Base-by-base conservation (phyloP, 2,888 invertebrate species). In the Hyppa rectilinea region DNA sequence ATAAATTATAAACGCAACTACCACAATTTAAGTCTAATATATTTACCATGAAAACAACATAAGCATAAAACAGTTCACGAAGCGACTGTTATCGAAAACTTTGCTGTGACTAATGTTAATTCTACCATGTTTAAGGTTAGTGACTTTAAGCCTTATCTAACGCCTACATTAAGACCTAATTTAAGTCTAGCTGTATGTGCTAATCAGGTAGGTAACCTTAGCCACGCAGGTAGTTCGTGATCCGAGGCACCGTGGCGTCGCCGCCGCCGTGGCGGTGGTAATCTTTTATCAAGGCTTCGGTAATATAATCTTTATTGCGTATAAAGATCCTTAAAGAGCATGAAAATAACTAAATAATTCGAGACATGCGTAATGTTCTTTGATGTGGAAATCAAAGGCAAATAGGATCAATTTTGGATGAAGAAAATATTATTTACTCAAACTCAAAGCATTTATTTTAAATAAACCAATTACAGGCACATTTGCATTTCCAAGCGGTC, bases 241-340 rank as follows among this genome's bases (percentile, higher is more conserved):
- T 65, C 59, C 9, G 43, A 29, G 9, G 14, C 58, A 29, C n/a
- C 20, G 26, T 26, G 9, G 67, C 55, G 59, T 43, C 53, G 59
- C 63, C n/a, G n/a, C n/a, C n/a, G n/a, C n/a, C n/a, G n/a, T n/a
- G n/a, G 82, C 40, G 20, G 63, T 65, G 76, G 75, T 85, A 86
- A 88, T 85, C 85, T 75, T 76, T 87, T 88, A 85, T 87, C 88
- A 87, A 82, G 86, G 84, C 58, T 81, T 69, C 64, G 36, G 83
- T 85, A 87, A 87, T 75, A 67, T 83, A 84, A 89, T 87, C 86
- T 86, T 76, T 82, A 83, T 75, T n/a, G 79, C 69, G 72, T 70
- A 65, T 52, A 45, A 60, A 63, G 69, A 62, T 64, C 74, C 78
- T 80, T 62, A 73, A 75, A 66, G 52, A 82, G 43, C 34, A 26